Evolutionary conservation across 2,113 vertebrate genomes (phyloP).

Genomic region (Sphyrna mokarran): DNA sequence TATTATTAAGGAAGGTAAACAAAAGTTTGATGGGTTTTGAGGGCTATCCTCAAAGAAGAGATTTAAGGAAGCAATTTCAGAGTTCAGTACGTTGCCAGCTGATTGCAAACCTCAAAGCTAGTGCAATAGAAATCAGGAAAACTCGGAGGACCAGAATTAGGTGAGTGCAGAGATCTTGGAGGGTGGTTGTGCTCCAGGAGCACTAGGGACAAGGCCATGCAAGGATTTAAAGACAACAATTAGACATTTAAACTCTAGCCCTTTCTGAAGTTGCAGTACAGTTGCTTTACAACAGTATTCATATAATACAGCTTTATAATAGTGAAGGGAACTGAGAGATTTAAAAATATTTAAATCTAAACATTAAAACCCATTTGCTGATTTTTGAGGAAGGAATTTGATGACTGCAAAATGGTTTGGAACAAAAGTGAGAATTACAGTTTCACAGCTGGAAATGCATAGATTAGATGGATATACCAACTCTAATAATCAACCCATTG

Average conservation of each 20-base stretch:
- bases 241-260: background rate
- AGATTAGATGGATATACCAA: background rate
- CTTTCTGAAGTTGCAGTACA: background rate
- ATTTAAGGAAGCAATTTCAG: background rate
- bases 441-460: background rate
- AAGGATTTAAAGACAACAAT: background rate
- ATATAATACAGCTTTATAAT: background rate
- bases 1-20: too few relatives aligned
- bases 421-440: background rate
- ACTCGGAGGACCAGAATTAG: too few relatives aligned
- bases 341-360: background rate
- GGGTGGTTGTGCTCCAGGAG: too few relatives aligned
- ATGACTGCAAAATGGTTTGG: background rate
- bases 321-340: background rate
- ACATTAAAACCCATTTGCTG: background rate
- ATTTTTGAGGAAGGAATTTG: background rate
- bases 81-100: too few relatives aligned
- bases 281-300: background rate
- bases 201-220: too few relatives aligned
- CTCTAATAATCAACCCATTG: background rate
- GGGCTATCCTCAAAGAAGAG: background rate
- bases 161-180: too few relatives aligned
- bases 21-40: background rate
- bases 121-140: too few relatives aligned
- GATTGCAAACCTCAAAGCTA: too few relatives aligned